Base-by-base conservation (phyloP, 2,113 vertebrate genomes). In the Microtus pennsylvanicus region DNA sequence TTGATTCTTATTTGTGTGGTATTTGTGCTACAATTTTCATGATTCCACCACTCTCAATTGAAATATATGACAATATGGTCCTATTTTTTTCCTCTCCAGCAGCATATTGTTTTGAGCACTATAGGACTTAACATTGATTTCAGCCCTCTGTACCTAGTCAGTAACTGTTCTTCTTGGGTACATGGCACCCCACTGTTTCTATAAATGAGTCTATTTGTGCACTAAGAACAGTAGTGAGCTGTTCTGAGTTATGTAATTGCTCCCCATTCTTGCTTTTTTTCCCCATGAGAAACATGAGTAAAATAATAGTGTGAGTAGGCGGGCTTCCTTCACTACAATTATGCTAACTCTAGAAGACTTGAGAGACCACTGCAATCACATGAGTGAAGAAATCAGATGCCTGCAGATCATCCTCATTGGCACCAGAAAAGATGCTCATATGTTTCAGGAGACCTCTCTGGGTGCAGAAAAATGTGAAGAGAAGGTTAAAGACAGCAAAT, bases 1-100 rank as follows among this genome's bases (percentile, higher is more conserved):
- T 93, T 95, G 83, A 76, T 95, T 89, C 95, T 96, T 94, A 69
- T 97, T 96, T 96, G 76, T 96, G 47, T 80, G 72, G 6, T 28
- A 92, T 98, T 97, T 96, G 67, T 83, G 88, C 42, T 93, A 45
- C 78, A 97, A 89, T 97, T 96, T 42, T 38, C 94, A 94, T 82
- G 10, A 92, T 89, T 82, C 13, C 33, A 72, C 19, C 74, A 28
- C 67, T 50, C 77, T 90, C 69, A 52, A 24, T 77, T 63, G n/a
- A 83, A 94, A 94, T 87, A 45, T 91, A 55, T 88, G 58, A 76
- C 45, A 95, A 45, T 28, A 24, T 58, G 50, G 5, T 90, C 2
- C 33, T 24, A 83, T 91, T 47, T 52, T 90, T 90, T 69, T 92
- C 83, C 22, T 50, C n/a, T 55, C 78, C 0, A 22, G 22, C 96